phyloP scores from a whole-genome alignment of 2,797 vertebrate species.

The Gymnopithys bicolor region DNA sequence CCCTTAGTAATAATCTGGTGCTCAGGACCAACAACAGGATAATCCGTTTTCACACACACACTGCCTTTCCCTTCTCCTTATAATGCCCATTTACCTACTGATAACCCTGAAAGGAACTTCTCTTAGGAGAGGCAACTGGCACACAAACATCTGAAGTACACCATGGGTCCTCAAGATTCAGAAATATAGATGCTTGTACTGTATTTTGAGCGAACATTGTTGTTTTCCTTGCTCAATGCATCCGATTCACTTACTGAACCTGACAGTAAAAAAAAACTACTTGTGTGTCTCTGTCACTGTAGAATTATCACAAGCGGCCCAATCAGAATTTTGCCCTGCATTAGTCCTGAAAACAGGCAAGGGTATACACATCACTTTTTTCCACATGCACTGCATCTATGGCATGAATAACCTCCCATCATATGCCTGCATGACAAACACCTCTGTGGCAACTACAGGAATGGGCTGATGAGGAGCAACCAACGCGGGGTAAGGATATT shows the following conservation, averaged over 20 bases:
- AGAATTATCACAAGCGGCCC: background rate
- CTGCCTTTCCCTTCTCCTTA: background rate
- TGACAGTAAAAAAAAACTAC: background rate
- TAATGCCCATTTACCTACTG: background rate
- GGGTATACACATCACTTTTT: background rate
- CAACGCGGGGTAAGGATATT: rapidly evolving
- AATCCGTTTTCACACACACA: rapidly evolving
- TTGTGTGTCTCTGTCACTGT: background rate
- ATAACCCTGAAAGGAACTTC: background rate
- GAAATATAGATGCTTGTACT: background rate
- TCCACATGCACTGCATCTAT: background rate
- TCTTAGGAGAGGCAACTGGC: background rate
- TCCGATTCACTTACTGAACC: background rate
- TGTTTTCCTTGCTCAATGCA: background rate
- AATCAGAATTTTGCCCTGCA: background rate
- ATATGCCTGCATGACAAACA: rapidly evolving
- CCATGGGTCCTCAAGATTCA: background rate
- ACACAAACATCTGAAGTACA: background rate
- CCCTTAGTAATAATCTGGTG: background rate
- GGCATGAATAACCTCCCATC: background rate
- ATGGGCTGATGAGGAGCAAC: background rate
- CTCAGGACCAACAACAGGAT: background rate
- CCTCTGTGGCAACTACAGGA: background rate
- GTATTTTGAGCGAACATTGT: background rate
- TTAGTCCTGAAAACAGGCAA: background rate